Evolutionary conservation across 2,113 vertebrate genomes (phyloP), one percentile per base, ranked within the genome.

Genomic region (Cyanoramphus novaezelandiae): DNA sequence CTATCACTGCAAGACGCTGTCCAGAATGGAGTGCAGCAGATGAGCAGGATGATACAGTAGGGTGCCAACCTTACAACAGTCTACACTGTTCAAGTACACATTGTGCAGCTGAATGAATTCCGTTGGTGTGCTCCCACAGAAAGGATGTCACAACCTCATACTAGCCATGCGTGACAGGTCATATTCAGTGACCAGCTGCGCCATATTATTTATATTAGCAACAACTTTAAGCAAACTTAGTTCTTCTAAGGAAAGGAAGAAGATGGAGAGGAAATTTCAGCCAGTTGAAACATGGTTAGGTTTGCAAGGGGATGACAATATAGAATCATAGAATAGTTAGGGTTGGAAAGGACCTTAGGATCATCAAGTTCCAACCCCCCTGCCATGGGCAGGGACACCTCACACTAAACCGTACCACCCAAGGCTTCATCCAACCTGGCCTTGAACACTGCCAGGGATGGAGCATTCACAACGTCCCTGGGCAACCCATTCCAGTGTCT

Each of bases 1-100:
- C 6, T 55, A 24, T 68, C n/a, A 39, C 12, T 1, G 2, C 1
- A 6, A 43, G 35, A 24, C 39, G 33, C 46, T 55, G 16, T 23
- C 17, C 35, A 49, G 33, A 25, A 23, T 0, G 0, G 11, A 64
- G 21, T 8, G 13, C 37, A 59, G 37, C 0, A 1, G 63, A 25
- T 25, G 16, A 63, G 28, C 0, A 1, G 0, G 1, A n/a, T 59
- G 57, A 59, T 35, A 11, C 11, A n/a, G 44, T 23, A 83, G 60
- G 29, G 41, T 27, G 76, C 35, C 35, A 17, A 7, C 29, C 41
- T n/a, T 47, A 39, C 75, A 55, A 55, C 47, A 33, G 10, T 5
- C 59, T 50, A 16, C 16, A 23, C 23, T 37, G 13, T 15, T 18
- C 18, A 37, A 43, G 24, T 33, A 27, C 18, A 11, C 4, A 0